These are phyloP conservation scores for Intellagama lesueurii DNA, from an alignment of 2,797 vertebrate species.

Conservation along the genomic window DNA sequence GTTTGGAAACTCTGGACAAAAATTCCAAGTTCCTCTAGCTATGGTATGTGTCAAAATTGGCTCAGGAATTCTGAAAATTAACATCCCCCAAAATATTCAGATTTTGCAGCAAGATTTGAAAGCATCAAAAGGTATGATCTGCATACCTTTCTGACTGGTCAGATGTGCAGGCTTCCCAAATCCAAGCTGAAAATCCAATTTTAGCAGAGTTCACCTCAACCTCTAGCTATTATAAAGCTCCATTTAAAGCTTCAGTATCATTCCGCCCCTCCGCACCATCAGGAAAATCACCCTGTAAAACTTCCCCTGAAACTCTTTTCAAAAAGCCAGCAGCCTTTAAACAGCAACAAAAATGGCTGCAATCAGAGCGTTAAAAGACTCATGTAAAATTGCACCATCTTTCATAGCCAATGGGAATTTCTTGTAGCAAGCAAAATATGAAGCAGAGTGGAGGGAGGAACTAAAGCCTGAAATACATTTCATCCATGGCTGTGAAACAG, in stretches of 20 bases:
- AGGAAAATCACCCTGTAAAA: not conserved
- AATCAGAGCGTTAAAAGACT: not conserved
- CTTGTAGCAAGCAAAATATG: not conserved
- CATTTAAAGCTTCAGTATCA: not conserved
- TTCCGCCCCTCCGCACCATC: not conserved
- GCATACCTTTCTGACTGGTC: not conserved
- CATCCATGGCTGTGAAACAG: conserved; percentile 1
- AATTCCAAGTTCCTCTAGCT: no score
- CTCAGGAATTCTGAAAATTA: no score
- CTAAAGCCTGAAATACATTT: not conserved
- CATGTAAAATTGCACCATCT: not conserved
- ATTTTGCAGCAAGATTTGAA: not conserved
- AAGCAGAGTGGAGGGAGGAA: not conserved
- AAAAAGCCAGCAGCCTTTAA: not conserved
- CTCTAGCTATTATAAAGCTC: not conserved
- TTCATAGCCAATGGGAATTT: not conserved
- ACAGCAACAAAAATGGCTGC: not conserved
- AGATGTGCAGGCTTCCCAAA: not conserved
- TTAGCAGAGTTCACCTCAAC: not conserved
- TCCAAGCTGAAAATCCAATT: not conserved
- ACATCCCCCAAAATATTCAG: no score
- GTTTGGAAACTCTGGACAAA: no score
- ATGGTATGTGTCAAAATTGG: no score
- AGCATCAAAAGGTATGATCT: not conserved
- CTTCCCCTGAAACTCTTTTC: not conserved